Evolutionary conservation across 2,888 invertebrate genomes (phyloP).

Genomic region (Sesamia inferens): DNA sequence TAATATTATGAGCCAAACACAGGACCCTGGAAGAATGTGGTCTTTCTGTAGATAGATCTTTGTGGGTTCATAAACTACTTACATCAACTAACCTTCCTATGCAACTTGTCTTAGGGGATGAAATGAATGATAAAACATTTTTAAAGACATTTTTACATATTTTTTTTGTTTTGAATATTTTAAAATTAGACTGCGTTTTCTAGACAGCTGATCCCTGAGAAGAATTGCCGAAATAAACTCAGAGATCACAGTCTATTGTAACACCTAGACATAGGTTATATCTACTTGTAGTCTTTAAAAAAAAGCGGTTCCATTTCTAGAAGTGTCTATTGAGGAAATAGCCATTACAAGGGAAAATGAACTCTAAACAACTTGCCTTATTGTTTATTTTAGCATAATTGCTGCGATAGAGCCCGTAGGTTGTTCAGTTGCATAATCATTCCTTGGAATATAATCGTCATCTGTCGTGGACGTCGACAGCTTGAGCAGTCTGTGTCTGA

Average conservation of each 20-base stretch:
- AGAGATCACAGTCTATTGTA: too few species aligned
- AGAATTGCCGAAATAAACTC: background rate
- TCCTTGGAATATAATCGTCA: background rate
- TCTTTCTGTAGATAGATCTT: background rate
- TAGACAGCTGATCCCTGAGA: background rate
- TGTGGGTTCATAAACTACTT: background rate
- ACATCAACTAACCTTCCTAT: too few species aligned
- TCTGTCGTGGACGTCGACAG: conserved; percentile 2
- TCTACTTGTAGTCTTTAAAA: background rate
- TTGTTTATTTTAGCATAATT: background rate
- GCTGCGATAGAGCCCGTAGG: background rate
- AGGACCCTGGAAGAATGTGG: background rate
- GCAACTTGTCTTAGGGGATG: background rate
- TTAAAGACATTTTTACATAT: background rate
- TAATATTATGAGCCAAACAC: background rate
- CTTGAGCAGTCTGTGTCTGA: conserved; percentile 20
- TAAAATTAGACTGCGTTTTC: background rate
- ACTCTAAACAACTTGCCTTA: background rate
- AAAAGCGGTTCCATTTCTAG: background rate
- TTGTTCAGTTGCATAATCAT: background rate
- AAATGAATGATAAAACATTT: background rate
- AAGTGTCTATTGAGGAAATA: background rate
- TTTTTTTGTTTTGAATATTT: too few species aligned
- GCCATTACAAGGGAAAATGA: background rate
- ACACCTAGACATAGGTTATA: background rate